A percentile compares a stretch with the other conserved stretches of the same genome.
phyloP scores from a whole-genome alignment of 1,140 invertebrate species.

The Ridgeia piscesae region DNA sequence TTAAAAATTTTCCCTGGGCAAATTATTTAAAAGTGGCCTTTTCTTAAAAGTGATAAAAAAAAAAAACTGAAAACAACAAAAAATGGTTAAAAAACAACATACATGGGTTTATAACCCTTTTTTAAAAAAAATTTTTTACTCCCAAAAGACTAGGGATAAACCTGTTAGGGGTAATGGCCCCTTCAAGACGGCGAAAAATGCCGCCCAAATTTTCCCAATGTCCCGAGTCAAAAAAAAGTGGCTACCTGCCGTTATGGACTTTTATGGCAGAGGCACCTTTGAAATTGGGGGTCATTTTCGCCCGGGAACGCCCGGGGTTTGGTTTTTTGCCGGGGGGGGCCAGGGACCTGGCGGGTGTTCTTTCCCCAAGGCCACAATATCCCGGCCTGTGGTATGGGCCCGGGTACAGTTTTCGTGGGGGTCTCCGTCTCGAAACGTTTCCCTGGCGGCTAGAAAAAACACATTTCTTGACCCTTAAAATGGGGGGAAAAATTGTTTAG shows the following conservation, averaged over 20 bases:
- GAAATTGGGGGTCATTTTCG: slow-evolving; percentile 37
- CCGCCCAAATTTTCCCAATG: neutral
- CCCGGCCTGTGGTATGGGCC: slow-evolving; percentile 40
- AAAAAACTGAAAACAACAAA: neutral
- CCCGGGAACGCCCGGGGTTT: slow-evolving; percentile 39
- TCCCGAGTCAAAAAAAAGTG: slow-evolving; percentile 35
- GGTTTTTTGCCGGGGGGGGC: slow-evolving; percentile 40
- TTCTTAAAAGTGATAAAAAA: slow-evolving; percentile 2
- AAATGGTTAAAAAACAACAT: neutral
- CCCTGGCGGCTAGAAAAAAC: slow-evolving; percentile 35
- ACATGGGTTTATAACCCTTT: neutral
- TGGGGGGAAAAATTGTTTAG: neutral
- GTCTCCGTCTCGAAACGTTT: slow-evolving; percentile 36
- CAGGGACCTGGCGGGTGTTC: slow-evolving; percentile 32
- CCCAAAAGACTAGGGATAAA: too few relatives aligned
- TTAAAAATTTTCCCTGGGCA: neutral
- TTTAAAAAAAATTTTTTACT: neutral
- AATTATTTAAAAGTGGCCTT: neutral
- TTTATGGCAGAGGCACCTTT: too few relatives aligned
- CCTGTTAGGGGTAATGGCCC: too few relatives aligned
- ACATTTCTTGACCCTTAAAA: neutral
- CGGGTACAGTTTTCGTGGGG: slow-evolving; percentile 31
- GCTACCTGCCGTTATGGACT: too few relatives aligned
- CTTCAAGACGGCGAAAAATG: neutral
- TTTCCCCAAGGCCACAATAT: slow-evolving; percentile 40